Conservation (phyloP, 2,888 invertebrate genomes). For the Cataglyphis cursor region DNA sequence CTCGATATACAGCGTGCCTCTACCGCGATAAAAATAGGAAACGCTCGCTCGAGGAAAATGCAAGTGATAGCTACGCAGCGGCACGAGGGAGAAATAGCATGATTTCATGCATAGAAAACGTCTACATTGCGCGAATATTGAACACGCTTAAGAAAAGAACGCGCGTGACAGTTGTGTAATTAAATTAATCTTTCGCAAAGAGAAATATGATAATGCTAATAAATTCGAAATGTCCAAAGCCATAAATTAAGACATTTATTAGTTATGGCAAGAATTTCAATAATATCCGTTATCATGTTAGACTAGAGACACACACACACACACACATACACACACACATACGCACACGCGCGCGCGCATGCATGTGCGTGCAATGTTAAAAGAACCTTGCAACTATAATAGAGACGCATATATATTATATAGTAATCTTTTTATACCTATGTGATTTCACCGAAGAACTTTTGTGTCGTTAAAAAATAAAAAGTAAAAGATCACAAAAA, state of each 20-base stretch:
- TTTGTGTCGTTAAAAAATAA: background rate
- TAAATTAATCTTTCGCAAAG: background rate
- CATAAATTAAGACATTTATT: background rate
- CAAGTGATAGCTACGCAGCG: slow-evolving; percentile 39
- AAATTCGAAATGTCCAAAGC: background rate
- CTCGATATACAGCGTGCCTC: slow-evolving; percentile 29
- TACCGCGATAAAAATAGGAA: slow-evolving; percentile 45
- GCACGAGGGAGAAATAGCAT: slow-evolving; percentile 31
- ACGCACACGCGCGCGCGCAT: too few species aligned
- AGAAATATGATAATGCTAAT: background rate
- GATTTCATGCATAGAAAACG: slow-evolving; percentile 19
- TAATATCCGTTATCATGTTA: background rate
- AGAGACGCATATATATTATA: background rate
- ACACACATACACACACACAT: too few species aligned
- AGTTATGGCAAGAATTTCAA: background rate
- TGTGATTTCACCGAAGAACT: slow-evolving; percentile 13
- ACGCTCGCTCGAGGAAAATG: slow-evolving; percentile 39
- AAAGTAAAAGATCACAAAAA: slow-evolving; percentile 20
- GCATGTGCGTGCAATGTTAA: too few species aligned
- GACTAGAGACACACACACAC: background rate
- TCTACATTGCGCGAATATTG: slow-evolving; percentile 11
- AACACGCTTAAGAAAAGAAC: slow-evolving; percentile 13
- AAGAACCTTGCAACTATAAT: background rate
- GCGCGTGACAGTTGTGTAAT: background rate
- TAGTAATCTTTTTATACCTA: background rate